Percentiles rank a stretch among this genome's conserved stretches.
Conservation (phyloP, 2,888 invertebrate species). For the Ariolimax columbianus region DNA sequence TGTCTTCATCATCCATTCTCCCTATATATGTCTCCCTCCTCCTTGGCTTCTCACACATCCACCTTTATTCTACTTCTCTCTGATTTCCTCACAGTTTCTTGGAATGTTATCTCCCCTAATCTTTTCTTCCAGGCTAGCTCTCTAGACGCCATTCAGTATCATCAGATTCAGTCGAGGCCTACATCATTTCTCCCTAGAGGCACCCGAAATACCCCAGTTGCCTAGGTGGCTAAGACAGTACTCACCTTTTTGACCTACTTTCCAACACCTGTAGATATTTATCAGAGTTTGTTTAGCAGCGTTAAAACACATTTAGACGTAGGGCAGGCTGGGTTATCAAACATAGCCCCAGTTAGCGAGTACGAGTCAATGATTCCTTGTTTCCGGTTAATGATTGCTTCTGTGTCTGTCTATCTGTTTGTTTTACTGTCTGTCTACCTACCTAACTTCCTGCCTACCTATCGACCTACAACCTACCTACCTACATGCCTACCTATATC, state of each 20-base stretch:
- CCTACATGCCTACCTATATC: too few species aligned
- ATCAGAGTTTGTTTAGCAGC: neutral
- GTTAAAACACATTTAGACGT: neutral
- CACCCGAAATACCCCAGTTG: neutral
- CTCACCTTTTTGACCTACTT: conserved; percentile 25
- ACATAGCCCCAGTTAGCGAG: neutral
- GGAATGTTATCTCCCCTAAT: neutral
- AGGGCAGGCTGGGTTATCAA: neutral
- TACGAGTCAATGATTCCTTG: neutral
- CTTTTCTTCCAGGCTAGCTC: neutral
- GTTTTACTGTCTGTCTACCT: too few species aligned
- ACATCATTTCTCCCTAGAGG: neutral
- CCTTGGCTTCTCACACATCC: neutral
- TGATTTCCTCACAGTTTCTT: neutral
- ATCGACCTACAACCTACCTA: too few species aligned
- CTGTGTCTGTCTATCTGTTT: neutral
- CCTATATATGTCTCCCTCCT: neutral
- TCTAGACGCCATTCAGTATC: neutral
- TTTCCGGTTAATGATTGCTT: neutral
- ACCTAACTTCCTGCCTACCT: neutral
- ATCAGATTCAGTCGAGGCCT: neutral
- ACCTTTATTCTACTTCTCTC: neutral
- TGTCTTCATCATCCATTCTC: too few species aligned
- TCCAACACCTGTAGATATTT: conserved; percentile 31
- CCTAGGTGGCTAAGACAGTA: neutral